These are phyloP conservation scores for Seriola rivoliana DNA, from an alignment of 2,113 vertebrate genomes.

Conservation along the genomic window DNA sequence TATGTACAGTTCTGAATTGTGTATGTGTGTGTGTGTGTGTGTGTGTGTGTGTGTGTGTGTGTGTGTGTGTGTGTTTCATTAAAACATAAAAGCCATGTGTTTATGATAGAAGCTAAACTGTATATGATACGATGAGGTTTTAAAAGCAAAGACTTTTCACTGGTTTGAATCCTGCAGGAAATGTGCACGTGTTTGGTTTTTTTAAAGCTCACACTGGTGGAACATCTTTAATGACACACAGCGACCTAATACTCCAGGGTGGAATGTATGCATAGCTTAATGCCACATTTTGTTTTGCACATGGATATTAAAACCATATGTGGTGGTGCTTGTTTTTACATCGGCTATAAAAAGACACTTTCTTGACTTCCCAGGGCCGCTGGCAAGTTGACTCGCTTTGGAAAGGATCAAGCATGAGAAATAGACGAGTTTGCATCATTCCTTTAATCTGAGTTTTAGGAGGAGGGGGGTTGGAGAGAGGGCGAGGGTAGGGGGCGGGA, in stretches of 20 bases:
- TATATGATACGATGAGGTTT: neutral
- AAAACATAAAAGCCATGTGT: slow-evolving; percentile 1
- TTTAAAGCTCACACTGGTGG: slow-evolving; percentile 1
- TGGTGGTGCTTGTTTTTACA: slow-evolving; percentile 48
- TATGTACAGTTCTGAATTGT: neutral
- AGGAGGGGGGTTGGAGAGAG: slow-evolving; percentile 20
- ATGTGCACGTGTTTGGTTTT: neutral
- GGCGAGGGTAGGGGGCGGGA: neutral
- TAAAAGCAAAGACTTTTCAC: neutral
- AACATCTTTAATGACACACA: slow-evolving; percentile 23
- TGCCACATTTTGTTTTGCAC: slow-evolving; percentile 46
- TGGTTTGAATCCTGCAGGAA: neutral
- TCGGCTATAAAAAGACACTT: slow-evolving; percentile 45
- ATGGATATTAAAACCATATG: slow-evolving; percentile 46
- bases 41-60: too few relatives aligned
- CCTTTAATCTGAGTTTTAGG: slow-evolving; percentile 64
- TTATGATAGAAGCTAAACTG: slow-evolving; percentile 15
- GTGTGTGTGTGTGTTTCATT: too few relatives aligned
- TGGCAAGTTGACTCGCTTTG: slow-evolving; percentile 56
- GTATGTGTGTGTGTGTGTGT: too few relatives aligned
- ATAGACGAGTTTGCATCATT: slow-evolving; percentile 67
- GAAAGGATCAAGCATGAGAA: slow-evolving; percentile 55
- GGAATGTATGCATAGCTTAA: slow-evolving; percentile 41
- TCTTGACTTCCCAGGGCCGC: slow-evolving; percentile 40
- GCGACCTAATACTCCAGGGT: slow-evolving; percentile 39